Evolutionary conservation across 2,888 invertebrate genomes (phyloP).

Genomic region (Molorchus minor): DNA sequence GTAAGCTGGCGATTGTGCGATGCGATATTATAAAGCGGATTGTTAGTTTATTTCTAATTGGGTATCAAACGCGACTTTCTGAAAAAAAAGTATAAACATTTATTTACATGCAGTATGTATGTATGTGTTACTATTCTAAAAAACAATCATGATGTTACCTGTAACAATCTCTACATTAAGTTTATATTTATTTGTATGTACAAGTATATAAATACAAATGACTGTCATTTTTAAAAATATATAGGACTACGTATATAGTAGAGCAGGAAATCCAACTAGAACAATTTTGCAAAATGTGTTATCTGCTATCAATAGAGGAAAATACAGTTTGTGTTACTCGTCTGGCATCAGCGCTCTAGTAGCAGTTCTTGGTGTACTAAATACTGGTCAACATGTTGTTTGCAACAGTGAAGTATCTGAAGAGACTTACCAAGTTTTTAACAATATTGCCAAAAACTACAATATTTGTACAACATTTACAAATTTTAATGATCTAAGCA

Average conservation of each 20-base stretch:
- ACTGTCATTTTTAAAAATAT: conserved; percentile 13
- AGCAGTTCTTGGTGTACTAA: conserved; percentile 77
- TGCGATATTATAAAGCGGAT: too few species aligned
- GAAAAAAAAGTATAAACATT: too few species aligned
- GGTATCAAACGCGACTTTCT: too few species aligned
- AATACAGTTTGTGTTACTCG: conserved; percentile 82
- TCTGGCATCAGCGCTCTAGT: conserved; percentile 91
- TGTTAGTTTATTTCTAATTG: too few species aligned
- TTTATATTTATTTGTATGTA: too few species aligned
- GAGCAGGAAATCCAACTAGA: conserved; percentile 94
- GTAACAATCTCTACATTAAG: too few species aligned
- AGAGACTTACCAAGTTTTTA: conserved; percentile 80
- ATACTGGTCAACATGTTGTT: conserved; percentile 87
- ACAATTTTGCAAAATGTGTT: conserved; percentile 87
- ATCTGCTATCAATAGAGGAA: conserved; percentile 88
- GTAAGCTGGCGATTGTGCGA: too few species aligned
- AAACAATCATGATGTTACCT: too few species aligned
- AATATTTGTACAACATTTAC: conserved; percentile 80
- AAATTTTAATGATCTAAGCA: conserved; percentile 76
- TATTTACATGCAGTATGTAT: too few species aligned
- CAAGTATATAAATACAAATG: too few species aligned
- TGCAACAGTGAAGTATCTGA: conserved; percentile 94
- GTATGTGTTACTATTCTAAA: too few species aligned
- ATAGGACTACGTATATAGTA: conserved; percentile 89
- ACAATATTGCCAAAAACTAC: conserved; percentile 66